Evolutionary conservation across 2,113 vertebrate genomes (phyloP), one percentile per base, ranked within the genome.

Genomic region (Patagioenas fasciata): DNA sequence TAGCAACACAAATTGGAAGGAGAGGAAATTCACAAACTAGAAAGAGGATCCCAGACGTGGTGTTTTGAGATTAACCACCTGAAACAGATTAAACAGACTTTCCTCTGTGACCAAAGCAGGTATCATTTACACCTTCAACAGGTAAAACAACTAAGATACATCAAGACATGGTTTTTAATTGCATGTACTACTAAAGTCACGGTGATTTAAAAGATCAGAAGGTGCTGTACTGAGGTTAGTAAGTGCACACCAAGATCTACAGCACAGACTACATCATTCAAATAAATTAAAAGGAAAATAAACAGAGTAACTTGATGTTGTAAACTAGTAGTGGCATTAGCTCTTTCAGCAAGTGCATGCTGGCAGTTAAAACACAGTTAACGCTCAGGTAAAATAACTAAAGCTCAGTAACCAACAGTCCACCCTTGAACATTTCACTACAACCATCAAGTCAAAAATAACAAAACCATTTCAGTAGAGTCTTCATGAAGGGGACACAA

Each of bases 271-370:
- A 74, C 20, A 77, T 88, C 4, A 87, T 40, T 79, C 21, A 81
- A 88, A 93, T 50, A 51, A 90, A 72, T 87, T 70, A 80, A 42
- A 86, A 65, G 62, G 15, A 84, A 89, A 80, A 92, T 42, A 91
- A 95, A 85, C 12, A 81, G 72, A 91, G 60, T 31, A 29, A 69
- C 61, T 80, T 88, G 6, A 54, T 62, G 15, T 67, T 71, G 32
- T 61, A 32, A 87, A 78, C 17, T 32, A 86, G 51, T 32, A 65
- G 17, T 50, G 31, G 38, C 56, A 93, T 50, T 42, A 89, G 15
- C 7, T 86, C 47, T 83, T 72, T 48, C n/a, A 94, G 74, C 24
- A 78, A 85, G 23, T 32, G 34, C 28, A 67, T 20, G 15, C 9
- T 10, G 26, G 24, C 28, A 56, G 28, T 69, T 80, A 79, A 89